A percentile compares a stretch with the other conserved stretches of the same genome.
Conservation (phyloP, 1,140 invertebrate genomes). For the Phthorimaea operculella region DNA sequence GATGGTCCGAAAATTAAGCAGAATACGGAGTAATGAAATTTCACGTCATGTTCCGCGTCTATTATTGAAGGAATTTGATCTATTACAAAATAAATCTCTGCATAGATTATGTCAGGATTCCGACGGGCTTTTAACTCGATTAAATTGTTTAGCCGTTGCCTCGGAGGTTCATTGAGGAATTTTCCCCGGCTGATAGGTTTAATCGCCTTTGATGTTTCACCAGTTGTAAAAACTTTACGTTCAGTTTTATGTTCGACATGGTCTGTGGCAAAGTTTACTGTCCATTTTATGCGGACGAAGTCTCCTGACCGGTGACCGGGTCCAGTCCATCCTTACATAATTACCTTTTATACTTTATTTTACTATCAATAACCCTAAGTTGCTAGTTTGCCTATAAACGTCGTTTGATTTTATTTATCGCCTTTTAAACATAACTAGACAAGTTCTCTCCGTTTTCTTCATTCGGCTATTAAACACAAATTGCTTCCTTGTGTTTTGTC, state of each 20-base stretch:
- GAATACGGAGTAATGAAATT: not conserved
- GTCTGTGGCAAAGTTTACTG: conserved; percentile 15
- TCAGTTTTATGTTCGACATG: conserved; percentile 21
- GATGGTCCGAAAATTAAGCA: not conserved
- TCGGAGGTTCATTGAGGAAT: conserved; percentile 5
- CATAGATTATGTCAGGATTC: not conserved
- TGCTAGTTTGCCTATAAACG: conserved; percentile 14
- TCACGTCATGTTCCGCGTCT: not conserved
- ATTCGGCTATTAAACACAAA: not conserved
- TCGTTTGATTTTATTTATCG: conserved; percentile 16
- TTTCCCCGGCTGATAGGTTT: conserved; percentile 20
- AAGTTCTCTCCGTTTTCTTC: not conserved
- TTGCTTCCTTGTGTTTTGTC: not conserved
- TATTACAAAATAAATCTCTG: not conserved
- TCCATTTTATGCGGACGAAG: conserved; percentile 20
- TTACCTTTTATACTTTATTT: conserved; percentile 7
- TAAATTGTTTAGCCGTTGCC: not conserved
- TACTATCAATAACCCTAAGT: conserved; percentile 11
- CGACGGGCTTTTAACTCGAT: not conserved
- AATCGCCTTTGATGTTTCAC: conserved; percentile 21
- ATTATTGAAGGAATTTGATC: not conserved
- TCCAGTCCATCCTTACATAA: not conserved
- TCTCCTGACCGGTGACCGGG: conserved; percentile 15
- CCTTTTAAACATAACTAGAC: conserved; percentile 3
- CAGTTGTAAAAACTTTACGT: conserved; percentile 29